Percentiles rank a stretch among this genome's conserved stretches.
Evolutionary conservation across 2,888 invertebrate genomes (phyloP).

Genomic region (Scaptomyza tumidula): DNA sequence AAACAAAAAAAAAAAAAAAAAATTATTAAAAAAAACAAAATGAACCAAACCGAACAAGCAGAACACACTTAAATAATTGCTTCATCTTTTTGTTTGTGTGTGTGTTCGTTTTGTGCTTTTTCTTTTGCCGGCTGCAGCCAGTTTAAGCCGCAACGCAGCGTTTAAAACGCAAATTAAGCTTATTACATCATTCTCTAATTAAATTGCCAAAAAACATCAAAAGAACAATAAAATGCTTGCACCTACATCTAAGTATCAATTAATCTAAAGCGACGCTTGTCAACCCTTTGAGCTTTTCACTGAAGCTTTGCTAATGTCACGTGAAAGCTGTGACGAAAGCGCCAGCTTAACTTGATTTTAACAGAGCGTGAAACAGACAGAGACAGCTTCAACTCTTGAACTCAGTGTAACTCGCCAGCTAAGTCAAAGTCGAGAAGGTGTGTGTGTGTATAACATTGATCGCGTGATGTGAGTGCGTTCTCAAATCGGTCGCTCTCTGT

Average conservation of each 20-base stretch:
- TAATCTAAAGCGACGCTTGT: slow-evolving; percentile 23
- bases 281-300: slow-evolving; percentile 46
- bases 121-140: slow-evolving; percentile 57
- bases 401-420: slow-evolving; percentile 46
- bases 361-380: slow-evolving; percentile 32
- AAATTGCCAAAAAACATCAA: slow-evolving; percentile 26
- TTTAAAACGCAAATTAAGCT: slow-evolving; percentile 36
- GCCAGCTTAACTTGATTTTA: slow-evolving; percentile 48
- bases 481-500: slow-evolving; percentile 2
- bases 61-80: slow-evolving; percentile 63
- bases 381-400: slow-evolving; percentile 59
- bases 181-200: slow-evolving; percentile 59
- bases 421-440: slow-evolving; percentile 42
- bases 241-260: slow-evolving; percentile 20
- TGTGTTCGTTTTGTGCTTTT: slow-evolving; percentile 21
- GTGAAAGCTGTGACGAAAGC: slow-evolving; percentile 40
- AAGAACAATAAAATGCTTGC: slow-evolving; percentile 9
- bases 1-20: too few species aligned
- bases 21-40: background rate
- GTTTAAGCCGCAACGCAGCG: slow-evolving; percentile 55
- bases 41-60: slow-evolving; percentile 12
- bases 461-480: slow-evolving; percentile 52
- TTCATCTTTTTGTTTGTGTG: slow-evolving; percentile 30
- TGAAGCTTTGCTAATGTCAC: slow-evolving; percentile 26
- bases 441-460: slow-evolving; percentile 33